Percentiles rank a stretch among this genome's conserved stretches.
Conservation (phyloP, 2,888 invertebrate species). For the Meandrusa payeni region DNA sequence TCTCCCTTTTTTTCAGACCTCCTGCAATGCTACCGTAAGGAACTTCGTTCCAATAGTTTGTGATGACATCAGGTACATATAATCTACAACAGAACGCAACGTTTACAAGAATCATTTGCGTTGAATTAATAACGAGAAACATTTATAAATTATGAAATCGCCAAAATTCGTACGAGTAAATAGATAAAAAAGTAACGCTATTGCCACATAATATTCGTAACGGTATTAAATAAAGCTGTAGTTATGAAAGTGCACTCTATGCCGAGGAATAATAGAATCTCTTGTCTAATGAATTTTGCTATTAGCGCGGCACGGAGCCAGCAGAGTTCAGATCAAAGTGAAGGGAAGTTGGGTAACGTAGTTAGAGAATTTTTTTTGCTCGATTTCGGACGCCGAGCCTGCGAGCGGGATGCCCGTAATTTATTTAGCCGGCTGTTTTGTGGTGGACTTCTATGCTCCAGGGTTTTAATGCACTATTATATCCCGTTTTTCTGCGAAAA, state of each 20-base stretch:
- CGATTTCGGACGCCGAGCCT: constrained; percentile 31
- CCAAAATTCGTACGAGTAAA: too few species aligned
- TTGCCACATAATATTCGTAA: too few species aligned
- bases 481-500: constrained; percentile 11
- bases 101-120: too few species aligned
- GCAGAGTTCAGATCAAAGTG: constrained; percentile 9
- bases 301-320: constrained; percentile 7
- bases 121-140: too few species aligned
- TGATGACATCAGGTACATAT: too few species aligned
- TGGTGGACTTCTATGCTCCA: constrained; percentile 15
- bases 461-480: constrained; percentile 23
- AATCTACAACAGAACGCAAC: too few species aligned
- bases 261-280: not conserved
- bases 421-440: constrained; percentile 31
- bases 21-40: too few species aligned
- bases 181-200: too few species aligned
- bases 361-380: constrained; percentile 30
- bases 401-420: constrained; percentile 30
- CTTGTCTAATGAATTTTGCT: constrained; percentile 3
- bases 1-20: too few species aligned
- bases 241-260: constrained; percentile 3
- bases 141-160: too few species aligned
- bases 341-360: constrained; percentile 29
- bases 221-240: not conserved
- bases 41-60: too few species aligned